Evolutionary conservation across 1,140 invertebrate genomes (phyloP), one percentile per base, ranked within the genome.

Genomic region (Ericerus pela): DNA sequence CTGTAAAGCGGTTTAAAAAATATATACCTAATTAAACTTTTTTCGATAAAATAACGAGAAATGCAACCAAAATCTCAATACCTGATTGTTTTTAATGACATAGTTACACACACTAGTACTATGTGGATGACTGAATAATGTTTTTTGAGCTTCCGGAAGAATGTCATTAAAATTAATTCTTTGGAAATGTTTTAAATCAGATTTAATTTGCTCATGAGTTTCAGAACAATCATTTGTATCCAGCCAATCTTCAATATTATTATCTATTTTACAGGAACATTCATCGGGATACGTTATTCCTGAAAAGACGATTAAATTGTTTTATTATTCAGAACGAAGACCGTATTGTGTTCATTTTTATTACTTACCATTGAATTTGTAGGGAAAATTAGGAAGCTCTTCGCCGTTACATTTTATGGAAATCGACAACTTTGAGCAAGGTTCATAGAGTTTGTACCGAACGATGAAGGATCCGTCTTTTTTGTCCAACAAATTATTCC

Each of bases 61-160:
- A 51, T 24, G 8, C 20, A 51, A 51, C 26, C 20, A 6, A 24
- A 12, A 6, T 26, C 41, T 53, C 56, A 51, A 30, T 67, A 85
- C 81, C 68, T 84, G 68, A 69, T 95, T 95, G 62, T 83, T 69
- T 67, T 88, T 84, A 1, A 97, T 73, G 28, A 84, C 78, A 73
- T 96, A 97, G 68, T 94, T 85, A 67, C 91, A 94, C 61, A 96
- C 75, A 65, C 90, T 93, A 60, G 86, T 78, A 56, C 52, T 57
- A 5, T 51, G 38, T 20, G 22, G 82, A 80, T 58, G 80, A 78
- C 78, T 77, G 68, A 86, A 75, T 67, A 82, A 90, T 56, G 70
- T 69, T 59, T 73, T 66, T 2, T 79, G 68, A 16, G 85, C 77
- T 66, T 79, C 75, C 41, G 77, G 63, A 52, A 86, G 71, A 58